These are phyloP conservation scores for Ceriagrion tenellum DNA, from an alignment of 2,888 invertebrate genomes.

Conservation along the genomic window DNA sequence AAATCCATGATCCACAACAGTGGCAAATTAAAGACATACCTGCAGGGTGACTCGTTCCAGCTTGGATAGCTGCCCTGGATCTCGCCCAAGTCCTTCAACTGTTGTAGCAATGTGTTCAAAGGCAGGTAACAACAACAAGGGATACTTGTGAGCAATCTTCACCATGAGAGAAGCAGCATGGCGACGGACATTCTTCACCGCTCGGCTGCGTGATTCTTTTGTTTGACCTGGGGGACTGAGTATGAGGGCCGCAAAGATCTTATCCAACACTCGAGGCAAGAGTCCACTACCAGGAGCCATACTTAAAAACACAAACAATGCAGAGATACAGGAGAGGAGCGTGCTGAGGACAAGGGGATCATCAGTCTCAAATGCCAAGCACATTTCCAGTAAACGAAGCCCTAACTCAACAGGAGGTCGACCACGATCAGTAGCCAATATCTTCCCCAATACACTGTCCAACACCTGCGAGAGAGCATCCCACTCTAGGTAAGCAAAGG, in stretches of 20 bases:
- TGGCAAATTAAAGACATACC: slow-evolving; percentile 71
- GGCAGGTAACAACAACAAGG: slow-evolving; percentile 89
- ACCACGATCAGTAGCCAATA: slow-evolving; percentile 84
- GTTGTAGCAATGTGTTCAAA: slow-evolving; percentile 91
- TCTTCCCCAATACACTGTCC: slow-evolving; percentile 90
- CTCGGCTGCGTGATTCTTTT: slow-evolving; percentile 84
- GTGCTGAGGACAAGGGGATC: slow-evolving; percentile 91
- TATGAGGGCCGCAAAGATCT: slow-evolving; percentile 91
- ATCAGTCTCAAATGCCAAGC: slow-evolving; percentile 86
- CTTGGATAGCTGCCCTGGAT: slow-evolving; percentile 84
- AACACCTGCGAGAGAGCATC: slow-evolving; percentile 88
- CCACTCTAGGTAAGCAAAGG: slow-evolving; percentile 87
- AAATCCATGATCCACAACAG: background rate
- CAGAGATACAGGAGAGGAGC: slow-evolving; percentile 94
- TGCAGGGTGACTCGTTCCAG: slow-evolving; percentile 90
- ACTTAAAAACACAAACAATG: slow-evolving; percentile 93
- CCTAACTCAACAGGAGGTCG: slow-evolving; percentile 88
- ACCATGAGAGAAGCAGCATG: slow-evolving; percentile 95
- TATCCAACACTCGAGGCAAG: slow-evolving; percentile 90
- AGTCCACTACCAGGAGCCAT: slow-evolving; percentile 85
- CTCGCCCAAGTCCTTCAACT: slow-evolving; percentile 85
- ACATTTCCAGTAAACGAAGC: slow-evolving; percentile 87
- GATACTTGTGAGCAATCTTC: slow-evolving; percentile 93
- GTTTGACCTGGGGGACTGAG: slow-evolving; percentile 85
- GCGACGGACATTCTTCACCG: slow-evolving; percentile 90